Percentiles rank a stretch among this genome's conserved stretches.
Conservation (phyloP, 2,888 invertebrate species). For the Cepaea hortensis region DNA sequence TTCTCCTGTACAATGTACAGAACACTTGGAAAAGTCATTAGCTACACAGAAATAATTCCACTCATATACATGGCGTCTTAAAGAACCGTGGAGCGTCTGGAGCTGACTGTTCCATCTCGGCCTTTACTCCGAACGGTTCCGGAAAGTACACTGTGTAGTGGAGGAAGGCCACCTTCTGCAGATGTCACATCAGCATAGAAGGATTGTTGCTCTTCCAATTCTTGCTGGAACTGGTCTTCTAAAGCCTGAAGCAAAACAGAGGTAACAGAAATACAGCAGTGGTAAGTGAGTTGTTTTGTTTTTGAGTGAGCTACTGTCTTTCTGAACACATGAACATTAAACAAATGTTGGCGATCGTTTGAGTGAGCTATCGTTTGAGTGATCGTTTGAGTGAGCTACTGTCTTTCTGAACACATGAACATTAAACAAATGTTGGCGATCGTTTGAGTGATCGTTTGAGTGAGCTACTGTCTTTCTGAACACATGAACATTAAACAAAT, state of each 20-base stretch:
- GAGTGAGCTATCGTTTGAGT: too few species aligned
- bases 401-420: too few species aligned
- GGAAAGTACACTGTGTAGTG: slow-evolving; percentile 50
- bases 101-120: slow-evolving; percentile 52
- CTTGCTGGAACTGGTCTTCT: slow-evolving; percentile 93
- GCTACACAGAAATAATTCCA: background rate
- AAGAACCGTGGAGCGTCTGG: slow-evolving; percentile 70
- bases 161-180: slow-evolving; percentile 43
- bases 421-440: too few species aligned
- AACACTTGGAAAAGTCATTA: background rate
- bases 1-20: background rate
- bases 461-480: too few species aligned
- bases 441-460: too few species aligned
- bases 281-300: too few species aligned
- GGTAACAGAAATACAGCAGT: background rate
- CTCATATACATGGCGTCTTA: background rate
- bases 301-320: background rate
- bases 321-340: background rate
- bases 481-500: too few species aligned
- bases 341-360: too few species aligned
- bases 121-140: slow-evolving; percentile 59
- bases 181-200: slow-evolving; percentile 75
- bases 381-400: too few species aligned
- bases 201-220: slow-evolving; percentile 91
- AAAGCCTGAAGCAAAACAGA: slow-evolving; percentile 82